Conservation (phyloP, 2,797 vertebrate genomes). For the Bradypus variegatus region DNA sequence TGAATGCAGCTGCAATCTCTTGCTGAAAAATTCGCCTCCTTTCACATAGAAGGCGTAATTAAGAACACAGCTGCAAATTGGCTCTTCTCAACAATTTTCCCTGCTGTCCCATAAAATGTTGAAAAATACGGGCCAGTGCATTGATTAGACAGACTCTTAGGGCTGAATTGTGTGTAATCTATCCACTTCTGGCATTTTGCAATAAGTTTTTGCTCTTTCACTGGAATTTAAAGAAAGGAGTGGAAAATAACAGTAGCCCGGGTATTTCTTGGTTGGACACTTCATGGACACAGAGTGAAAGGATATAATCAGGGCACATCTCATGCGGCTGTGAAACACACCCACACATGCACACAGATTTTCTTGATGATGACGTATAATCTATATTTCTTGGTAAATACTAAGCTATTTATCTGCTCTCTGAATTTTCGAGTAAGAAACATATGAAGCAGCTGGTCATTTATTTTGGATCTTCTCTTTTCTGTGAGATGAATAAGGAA, state of each 20-base stretch:
- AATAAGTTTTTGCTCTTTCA: slow-evolving; percentile 62
- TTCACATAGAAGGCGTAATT: slow-evolving; percentile 64
- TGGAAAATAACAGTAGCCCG: slow-evolving; percentile 52
- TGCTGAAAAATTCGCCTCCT: slow-evolving; percentile 45
- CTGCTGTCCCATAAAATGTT: slow-evolving; percentile 69
- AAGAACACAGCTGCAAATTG: slow-evolving; percentile 66
- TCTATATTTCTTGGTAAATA: background rate
- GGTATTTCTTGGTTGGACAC: slow-evolving; percentile 36
- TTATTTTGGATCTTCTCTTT: background rate
- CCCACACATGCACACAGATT: background rate
- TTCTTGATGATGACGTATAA: background rate
- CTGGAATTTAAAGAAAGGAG: slow-evolving; percentile 60
- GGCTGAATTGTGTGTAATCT: slow-evolving; percentile 60
- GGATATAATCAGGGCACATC: background rate
- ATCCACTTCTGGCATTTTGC: slow-evolving; percentile 59
- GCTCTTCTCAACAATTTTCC: slow-evolving; percentile 67
- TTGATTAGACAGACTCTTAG: slow-evolving; percentile 67
- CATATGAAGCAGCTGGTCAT: background rate
- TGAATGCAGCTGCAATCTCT: slow-evolving; percentile 56
- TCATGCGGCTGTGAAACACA: background rate
- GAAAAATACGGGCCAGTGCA: slow-evolving; percentile 65
- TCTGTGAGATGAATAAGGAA: background rate
- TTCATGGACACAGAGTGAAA: slow-evolving; percentile 1
- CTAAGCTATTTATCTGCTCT: background rate
- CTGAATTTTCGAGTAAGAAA: background rate